A percentile compares a stretch with the other conserved stretches of the same genome.
Conservation (phyloP, 2,113 vertebrate species). For the Lota lota region DNA sequence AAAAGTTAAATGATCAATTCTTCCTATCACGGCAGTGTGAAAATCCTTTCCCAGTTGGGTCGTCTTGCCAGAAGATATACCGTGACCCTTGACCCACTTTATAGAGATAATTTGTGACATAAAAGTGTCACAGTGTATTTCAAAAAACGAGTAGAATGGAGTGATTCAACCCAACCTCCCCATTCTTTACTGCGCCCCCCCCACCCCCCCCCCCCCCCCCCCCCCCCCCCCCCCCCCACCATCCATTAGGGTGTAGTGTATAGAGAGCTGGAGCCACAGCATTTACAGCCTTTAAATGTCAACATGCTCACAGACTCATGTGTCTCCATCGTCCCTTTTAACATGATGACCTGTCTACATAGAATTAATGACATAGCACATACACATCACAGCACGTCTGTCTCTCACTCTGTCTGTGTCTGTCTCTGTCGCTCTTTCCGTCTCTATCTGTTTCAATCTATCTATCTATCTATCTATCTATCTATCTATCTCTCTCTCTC, state of each 20-base stretch:
- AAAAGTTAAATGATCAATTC: too few relatives aligned
- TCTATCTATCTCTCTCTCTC: too few relatives aligned
- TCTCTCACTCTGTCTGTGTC: not conserved
- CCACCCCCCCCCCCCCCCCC: slow-evolving; percentile 19
- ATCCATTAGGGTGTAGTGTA: not conserved
- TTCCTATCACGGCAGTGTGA: too few relatives aligned
- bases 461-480: not conserved
- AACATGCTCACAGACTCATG: slow-evolving; percentile 14
- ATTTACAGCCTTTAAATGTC: slow-evolving; percentile 33
- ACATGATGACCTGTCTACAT: slow-evolving; percentile 13
- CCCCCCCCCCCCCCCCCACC: too few relatives aligned
- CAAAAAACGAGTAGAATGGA: slow-evolving; percentile 32
- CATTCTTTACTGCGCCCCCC: slow-evolving; percentile 8
- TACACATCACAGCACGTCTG: not conserved
- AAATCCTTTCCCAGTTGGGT: not conserved
- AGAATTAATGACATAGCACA: slow-evolving; percentile 17
- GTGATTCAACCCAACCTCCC: slow-evolving; percentile 35
- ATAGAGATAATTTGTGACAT: slow-evolving; percentile 4
- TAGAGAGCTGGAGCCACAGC: slow-evolving; percentile 6
- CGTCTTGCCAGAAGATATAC: not conserved
- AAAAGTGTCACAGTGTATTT: slow-evolving; percentile 20
- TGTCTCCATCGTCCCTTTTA: slow-evolving; percentile 18
- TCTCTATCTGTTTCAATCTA: not conserved
- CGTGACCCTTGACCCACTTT: not conserved
- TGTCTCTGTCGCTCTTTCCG: not conserved